Evolutionary conservation across 2,888 invertebrate genomes (phyloP), one percentile per base, ranked within the genome.

Genomic region (Dicycla oo): DNA sequence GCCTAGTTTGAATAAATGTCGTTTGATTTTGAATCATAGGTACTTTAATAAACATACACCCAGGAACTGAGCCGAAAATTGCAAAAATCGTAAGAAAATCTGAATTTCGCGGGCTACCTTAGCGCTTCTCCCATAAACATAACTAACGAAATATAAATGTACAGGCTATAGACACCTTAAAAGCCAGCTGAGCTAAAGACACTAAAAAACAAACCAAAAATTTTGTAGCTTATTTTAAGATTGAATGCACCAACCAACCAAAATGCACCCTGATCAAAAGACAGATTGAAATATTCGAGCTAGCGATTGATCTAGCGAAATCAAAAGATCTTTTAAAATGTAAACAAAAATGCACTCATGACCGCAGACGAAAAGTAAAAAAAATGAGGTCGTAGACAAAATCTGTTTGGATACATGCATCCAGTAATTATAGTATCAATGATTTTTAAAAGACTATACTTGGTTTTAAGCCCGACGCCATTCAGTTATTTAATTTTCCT

Each of bases 341-440:
- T 74, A 74, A 78, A 78, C 69, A 79, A 34, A 38, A 23, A 68
- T 64, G 43, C 34, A 75, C 1, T 13, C 20, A 20, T 51, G 34
- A 13, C n/a, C 30, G 15, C n/a, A 23, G 30, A 49, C 7, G 6
- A 49, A 30, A 38, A 6, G 0, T 2, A 53, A 63, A 63, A 63
- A 70, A 67, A 68, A 1, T 26, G 15, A 43, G 38, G 58, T 58
- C 80, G 0, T 63, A 51, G 53, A 58, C 69, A 38, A 79, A 43
- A 54, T 65, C 13, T 66, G 34, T 75, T 69, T 70, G 54, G 23
- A 47, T 57, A 65, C 51, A 26, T 66, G 53, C n/a, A 75, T 30
- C 15, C 8, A 34, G 40, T 69, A 69, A 69, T 45, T 26, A 38
- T 47, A 69, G n/a, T 56, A 34, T 47, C 61, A 62, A 65, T 30